Percentiles rank a stretch among this genome's conserved stretches.
These are phyloP conservation scores for Globia sparganii DNA, from an alignment of 2,888 invertebrate species.

Conservation along the genomic window DNA sequence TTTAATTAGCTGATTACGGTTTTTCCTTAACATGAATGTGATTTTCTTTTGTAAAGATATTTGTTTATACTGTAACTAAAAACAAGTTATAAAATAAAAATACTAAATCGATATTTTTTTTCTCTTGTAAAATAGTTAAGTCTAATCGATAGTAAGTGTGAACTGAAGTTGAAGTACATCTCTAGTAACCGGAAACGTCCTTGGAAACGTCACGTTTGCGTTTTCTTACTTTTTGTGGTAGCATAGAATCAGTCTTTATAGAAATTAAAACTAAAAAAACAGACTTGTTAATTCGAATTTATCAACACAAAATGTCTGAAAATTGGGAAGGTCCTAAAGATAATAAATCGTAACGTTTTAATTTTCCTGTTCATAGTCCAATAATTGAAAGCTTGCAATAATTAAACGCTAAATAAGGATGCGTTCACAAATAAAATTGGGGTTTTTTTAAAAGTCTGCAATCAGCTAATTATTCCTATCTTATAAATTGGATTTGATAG, in stretches of 20 bases:
- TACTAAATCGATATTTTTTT: too few species aligned
- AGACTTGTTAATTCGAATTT: not conserved
- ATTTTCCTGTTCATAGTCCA: not conserved
- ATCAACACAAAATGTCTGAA: not conserved
- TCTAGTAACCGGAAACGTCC: conserved; percentile 15
- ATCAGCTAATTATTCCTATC: conserved; percentile 1
- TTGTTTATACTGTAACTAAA: too few species aligned
- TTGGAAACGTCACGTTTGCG: conserved; percentile 1
- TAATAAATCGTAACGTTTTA: not conserved
- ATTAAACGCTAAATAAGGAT: not conserved
- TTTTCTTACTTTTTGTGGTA: conserved; percentile 6
- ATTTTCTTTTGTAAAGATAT: too few species aligned
- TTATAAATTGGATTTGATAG: too few species aligned
- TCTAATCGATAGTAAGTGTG: not conserved
- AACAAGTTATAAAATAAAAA: not conserved
- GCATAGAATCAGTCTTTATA: too few species aligned
- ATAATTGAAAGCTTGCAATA: not conserved
- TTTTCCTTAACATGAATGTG: not conserved
- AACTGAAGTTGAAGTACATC: not conserved
- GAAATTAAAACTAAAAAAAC: not conserved
- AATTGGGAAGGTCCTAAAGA: not conserved
- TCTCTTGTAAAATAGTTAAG: too few species aligned
- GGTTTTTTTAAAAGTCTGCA: not conserved
- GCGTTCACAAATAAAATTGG: conserved; percentile 31
- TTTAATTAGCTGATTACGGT: not conserved